A percentile compares a stretch with the other conserved stretches of the same genome.
These are phyloP conservation scores for Aphodius granarius DNA, from an alignment of 2,888 invertebrate species.

Conservation along the genomic window DNA sequence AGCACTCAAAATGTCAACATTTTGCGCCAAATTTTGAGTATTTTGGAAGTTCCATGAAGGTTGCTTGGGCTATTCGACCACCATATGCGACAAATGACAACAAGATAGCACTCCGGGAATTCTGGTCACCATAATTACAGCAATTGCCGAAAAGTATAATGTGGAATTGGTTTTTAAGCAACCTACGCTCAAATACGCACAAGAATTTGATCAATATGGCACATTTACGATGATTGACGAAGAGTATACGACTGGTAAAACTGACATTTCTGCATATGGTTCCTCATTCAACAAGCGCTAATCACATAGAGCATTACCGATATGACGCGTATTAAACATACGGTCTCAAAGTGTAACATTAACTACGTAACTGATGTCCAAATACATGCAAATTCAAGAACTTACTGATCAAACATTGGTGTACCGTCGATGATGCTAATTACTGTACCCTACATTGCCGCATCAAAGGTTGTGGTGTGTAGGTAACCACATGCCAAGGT, in stretches of 20 bases:
- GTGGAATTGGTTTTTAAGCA: background rate
- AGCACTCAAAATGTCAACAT: background rate
- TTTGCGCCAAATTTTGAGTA: background rate
- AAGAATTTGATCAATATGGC: background rate
- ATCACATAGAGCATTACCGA: background rate
- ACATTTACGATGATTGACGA: background rate
- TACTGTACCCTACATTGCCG: too few species aligned
- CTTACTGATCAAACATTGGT: too few species aligned
- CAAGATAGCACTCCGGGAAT: conserved; percentile 1
- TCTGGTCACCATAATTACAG: background rate
- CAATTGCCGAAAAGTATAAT: background rate
- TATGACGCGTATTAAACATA: background rate
- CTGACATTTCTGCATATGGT: background rate
- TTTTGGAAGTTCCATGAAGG: background rate
- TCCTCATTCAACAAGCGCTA: background rate
- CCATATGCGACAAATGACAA: conserved; percentile 3
- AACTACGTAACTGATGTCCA: too few species aligned
- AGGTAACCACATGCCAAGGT: too few species aligned
- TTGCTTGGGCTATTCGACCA: conserved; percentile 1
- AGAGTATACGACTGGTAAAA: background rate
- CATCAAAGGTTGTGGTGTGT: too few species aligned
- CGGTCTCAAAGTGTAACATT: too few species aligned
- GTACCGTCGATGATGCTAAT: too few species aligned
- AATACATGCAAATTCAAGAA: too few species aligned
- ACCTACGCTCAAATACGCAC: background rate